Conservation (phyloP, 2,797 vertebrate species). For the Poeciliopsis presidionis region DNA sequence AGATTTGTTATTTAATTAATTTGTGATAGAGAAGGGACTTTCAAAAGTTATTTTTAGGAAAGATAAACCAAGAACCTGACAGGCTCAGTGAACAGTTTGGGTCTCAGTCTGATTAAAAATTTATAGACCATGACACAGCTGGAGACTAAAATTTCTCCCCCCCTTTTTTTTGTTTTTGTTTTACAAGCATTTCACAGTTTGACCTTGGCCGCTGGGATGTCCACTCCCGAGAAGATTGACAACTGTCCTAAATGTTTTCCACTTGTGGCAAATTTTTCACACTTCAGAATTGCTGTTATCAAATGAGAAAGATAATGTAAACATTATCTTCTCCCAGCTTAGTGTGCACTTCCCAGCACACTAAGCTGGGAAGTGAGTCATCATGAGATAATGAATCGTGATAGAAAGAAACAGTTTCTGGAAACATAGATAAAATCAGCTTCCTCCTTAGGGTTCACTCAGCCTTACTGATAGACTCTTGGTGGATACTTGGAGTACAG, state of each 20-base stretch:
- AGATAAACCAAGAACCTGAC: background rate
- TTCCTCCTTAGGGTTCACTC: background rate
- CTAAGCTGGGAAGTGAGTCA: background rate
- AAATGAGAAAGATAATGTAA: background rate
- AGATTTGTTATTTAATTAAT: background rate
- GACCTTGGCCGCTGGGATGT: background rate
- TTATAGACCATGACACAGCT: background rate
- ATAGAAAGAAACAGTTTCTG: background rate
- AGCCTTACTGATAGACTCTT: background rate
- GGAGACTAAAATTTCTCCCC: background rate
- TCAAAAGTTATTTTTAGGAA: background rate
- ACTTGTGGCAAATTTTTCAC: background rate
- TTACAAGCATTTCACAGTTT: background rate
- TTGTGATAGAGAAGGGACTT: background rate
- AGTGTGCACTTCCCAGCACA: too few relatives aligned
- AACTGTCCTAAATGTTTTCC: slow-evolving; percentile 1
- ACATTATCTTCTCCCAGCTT: background rate
- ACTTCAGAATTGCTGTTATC: too few relatives aligned
- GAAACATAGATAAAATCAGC: background rate
- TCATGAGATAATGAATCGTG: background rate
- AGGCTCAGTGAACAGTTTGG: background rate
- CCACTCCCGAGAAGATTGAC: background rate
- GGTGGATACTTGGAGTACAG: background rate
- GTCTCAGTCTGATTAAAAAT: background rate
- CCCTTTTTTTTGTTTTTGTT: background rate